Base-by-base conservation (phyloP, 2,888 invertebrate species). In the Troglohyphantes excavatus region DNA sequence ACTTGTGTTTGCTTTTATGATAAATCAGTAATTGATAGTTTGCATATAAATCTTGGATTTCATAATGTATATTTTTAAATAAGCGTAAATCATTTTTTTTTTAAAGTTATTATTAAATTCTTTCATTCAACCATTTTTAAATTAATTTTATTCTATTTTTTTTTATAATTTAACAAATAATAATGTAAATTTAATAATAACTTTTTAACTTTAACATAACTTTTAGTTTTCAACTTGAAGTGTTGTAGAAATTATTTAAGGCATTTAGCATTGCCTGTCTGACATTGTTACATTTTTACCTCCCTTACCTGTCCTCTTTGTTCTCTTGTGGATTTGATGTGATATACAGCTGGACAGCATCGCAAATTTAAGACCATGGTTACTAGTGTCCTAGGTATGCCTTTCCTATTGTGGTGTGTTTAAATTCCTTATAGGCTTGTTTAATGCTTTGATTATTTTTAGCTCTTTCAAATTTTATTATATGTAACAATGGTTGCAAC, bases 351-450 rank as follows among this genome's bases (percentile, higher is more conserved):
- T 79, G 90, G 90, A 33, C 98, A 98, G 95, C 98, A 98, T 95
- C 97, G 97, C 96, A 98, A 98, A 96, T 99, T 99, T 97, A 96
- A 99, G 95, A 98, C 98, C 95, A 96, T 99, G 95, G 99, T 99
- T 95, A 97, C 98, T 95, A 98, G 98, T 95, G 98, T 98, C 94
- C 97, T 99, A 97, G 99, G 99, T 99, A 98, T 93, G 92, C 91
- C 86, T 86, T 90, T 90, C 90, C 59, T 86, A 88, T 76, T 86
- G 76, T 90, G 43, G 72, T 75, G 75, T 73, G 53, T 67, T 67
- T 43, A 73, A 29, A 19, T 39, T n/a, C 61, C 29, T 61, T 17
- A 33, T 59, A 11, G 21, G 27, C 53, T 68, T 73, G 19, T 61
- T 59, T 72, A 26, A 29, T 75, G 75, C 33, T 11, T 27, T 75